Conservation (phyloP, 2,797 vertebrate genomes). For the Sebastes oblongus region DNA sequence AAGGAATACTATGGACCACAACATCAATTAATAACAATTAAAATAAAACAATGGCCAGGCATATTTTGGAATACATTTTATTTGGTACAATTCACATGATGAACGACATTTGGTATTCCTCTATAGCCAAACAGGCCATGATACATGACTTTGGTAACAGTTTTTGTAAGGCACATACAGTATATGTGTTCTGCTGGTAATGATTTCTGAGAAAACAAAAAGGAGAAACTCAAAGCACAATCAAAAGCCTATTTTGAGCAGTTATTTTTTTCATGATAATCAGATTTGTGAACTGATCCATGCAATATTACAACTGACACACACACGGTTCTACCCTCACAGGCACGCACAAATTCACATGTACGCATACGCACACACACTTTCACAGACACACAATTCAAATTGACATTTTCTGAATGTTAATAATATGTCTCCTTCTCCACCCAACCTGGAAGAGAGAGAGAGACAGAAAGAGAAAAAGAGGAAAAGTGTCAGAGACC, state of each 20-base stretch:
- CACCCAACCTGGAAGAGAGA: conserved; percentile 82
- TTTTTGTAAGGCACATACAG: conserved; percentile 48
- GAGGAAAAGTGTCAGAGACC: conserved; percentile 47
- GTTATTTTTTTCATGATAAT: conserved; percentile 66
- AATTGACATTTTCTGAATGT: conserved; percentile 68
- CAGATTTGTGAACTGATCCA: conserved; percentile 76
- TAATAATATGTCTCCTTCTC: conserved; percentile 87
- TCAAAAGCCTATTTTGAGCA: conserved; percentile 68
- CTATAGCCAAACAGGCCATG: conserved; percentile 12
- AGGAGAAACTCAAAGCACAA: conserved; percentile 46
- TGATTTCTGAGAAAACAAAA: conserved; percentile 51
- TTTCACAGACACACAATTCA: conserved; percentile 31
- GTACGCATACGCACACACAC: neutral
- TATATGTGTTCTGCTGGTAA: conserved; percentile 46
- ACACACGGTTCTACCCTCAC: neutral
- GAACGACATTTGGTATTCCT: conserved; percentile 29
- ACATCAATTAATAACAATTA: conserved; percentile 1
- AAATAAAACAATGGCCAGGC: neutral
- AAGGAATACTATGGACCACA: neutral
- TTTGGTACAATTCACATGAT: conserved; percentile 50
- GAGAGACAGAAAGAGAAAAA: conserved; percentile 21
- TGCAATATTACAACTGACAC: conserved; percentile 66
- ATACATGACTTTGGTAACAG: conserved; percentile 39
- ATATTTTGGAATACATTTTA: conserved; percentile 57
- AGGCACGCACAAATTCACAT: neutral